These are phyloP conservation scores for Otus sunia DNA, from an alignment of 2,113 vertebrate genomes.

Conservation along the genomic window DNA sequence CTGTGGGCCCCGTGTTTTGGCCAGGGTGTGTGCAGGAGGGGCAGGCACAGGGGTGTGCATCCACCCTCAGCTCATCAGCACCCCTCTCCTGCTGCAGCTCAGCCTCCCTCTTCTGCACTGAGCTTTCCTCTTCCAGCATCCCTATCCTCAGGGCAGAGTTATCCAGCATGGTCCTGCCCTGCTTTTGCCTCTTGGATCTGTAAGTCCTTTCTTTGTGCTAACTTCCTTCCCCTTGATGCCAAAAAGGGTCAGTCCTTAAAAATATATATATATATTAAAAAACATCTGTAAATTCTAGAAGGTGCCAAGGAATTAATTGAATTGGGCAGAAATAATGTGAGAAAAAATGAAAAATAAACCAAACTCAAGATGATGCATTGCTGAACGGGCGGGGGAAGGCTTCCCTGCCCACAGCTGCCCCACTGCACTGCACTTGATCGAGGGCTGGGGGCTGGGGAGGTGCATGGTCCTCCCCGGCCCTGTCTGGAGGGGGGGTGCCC, in stretches of 20 bases:
- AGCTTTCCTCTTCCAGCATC: not conserved
- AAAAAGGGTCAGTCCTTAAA: not conserved
- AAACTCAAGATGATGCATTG: not conserved
- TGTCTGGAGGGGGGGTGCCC: not conserved
- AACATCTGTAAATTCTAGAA: not conserved
- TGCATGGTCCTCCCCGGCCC: not conserved
- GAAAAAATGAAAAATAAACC: not conserved
- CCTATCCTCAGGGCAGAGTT: not conserved
- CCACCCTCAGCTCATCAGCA: not conserved
- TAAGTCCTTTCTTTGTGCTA: not conserved
- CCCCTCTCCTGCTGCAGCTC: not conserved
- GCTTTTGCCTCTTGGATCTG: not conserved
- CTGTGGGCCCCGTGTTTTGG: accelerated
- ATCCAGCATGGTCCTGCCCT: not conserved
- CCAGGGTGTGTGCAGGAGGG: not conserved
- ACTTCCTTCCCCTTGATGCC: not conserved
- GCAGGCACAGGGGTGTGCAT: not conserved
- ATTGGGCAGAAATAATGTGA: not conserved
- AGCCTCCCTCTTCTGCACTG: not conserved
- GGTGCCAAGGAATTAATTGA: not conserved
- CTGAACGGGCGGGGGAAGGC: not conserved
- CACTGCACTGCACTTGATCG: slow-evolving; percentile 38
- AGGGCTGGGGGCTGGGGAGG: not conserved
- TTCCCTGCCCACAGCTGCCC: not conserved
- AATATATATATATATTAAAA: not conserved